These are phyloP conservation scores for Nylanderia fulva DNA, from an alignment of 1,140 invertebrate species.

Conservation along the genomic window DNA sequence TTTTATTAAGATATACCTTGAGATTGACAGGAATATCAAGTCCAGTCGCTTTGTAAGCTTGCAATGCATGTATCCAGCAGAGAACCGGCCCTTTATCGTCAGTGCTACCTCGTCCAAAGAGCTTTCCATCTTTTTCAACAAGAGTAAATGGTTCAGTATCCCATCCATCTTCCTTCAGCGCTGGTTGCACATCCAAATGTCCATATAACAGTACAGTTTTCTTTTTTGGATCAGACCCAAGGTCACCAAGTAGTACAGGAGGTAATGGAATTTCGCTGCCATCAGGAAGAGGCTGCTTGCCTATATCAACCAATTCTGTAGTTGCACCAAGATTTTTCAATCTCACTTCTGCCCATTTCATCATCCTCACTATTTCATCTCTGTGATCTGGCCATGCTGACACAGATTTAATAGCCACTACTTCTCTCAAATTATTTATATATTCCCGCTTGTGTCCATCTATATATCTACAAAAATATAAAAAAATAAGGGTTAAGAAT, in stretches of 20 bases:
- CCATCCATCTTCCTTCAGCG: slow-evolving; percentile 97
- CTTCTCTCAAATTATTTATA: slow-evolving; percentile 93
- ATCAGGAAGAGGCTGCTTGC: slow-evolving; percentile 91
- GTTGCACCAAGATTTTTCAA: slow-evolving; percentile 92
- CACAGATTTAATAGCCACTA: slow-evolving; percentile 97
- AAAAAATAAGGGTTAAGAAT: slow-evolving; percentile 6
- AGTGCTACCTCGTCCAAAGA: slow-evolving; percentile 96
- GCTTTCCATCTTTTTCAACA: slow-evolving; percentile 94
- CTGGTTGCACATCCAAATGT: slow-evolving; percentile 99
- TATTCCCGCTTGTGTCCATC: slow-evolving; percentile 92
- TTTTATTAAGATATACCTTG: slow-evolving; percentile 87
- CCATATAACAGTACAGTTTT: slow-evolving; percentile 98
- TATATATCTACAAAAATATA: slow-evolving; percentile 89
- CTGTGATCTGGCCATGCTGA: slow-evolving; percentile 95
- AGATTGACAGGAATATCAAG: slow-evolving; percentile 95
- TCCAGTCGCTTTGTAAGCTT: slow-evolving; percentile 93
- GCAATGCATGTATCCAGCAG: slow-evolving; percentile 97
- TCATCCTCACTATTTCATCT: slow-evolving; percentile 91
- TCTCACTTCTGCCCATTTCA: slow-evolving; percentile 92
- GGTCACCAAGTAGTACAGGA: slow-evolving; percentile 93
- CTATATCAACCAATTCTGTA: slow-evolving; percentile 93
- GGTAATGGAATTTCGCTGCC: slow-evolving; percentile 92
- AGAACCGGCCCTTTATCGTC: slow-evolving; percentile 98
- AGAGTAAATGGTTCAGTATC: slow-evolving; percentile 97
- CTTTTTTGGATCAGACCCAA: slow-evolving; percentile 95